Percentiles rank a stretch among this genome's conserved stretches.
phyloP scores from a whole-genome alignment of 2,797 vertebrate species.

The Anguilla obscura region DNA sequence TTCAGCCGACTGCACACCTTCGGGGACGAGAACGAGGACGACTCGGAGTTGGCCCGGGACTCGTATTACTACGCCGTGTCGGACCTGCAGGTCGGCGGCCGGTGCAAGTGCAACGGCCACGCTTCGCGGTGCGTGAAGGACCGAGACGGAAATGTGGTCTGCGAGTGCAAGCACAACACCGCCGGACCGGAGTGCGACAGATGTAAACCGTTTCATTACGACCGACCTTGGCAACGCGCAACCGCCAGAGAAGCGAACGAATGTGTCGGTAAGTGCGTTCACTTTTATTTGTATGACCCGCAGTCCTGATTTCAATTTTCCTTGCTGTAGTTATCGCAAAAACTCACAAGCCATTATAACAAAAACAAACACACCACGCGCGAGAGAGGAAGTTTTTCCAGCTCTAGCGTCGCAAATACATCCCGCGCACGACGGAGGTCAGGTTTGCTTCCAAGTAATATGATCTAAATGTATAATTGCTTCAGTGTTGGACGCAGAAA shows the following conservation, averaged over 20 bases:
- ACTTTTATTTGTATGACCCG: neutral
- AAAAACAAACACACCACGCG: conserved; percentile 41
- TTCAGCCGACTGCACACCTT: conserved; percentile 95
- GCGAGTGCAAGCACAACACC: conserved; percentile 98
- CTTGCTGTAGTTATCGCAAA: conserved; percentile 37
- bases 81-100: conserved; percentile 95
- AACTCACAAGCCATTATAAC: neutral
- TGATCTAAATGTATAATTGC: neutral
- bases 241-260: conserved; percentile 96
- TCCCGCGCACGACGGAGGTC: neutral
- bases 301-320: neutral
- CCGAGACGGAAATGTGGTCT: conserved; percentile 86
- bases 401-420: neutral
- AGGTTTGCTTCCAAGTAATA: neutral
- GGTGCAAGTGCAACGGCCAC: conserved; percentile 98
- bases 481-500: neutral
- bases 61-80: conserved; percentile 97
- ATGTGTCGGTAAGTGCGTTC: conserved; percentile 87
- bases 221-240: conserved; percentile 97
- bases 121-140: conserved; percentile 94
- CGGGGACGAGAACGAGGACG: conserved; percentile 97
- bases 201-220: conserved; percentile 98
- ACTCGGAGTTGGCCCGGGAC: conserved; percentile 93
- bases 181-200: conserved; percentile 97
- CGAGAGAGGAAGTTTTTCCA: neutral